Evolutionary conservation across 2,113 vertebrate genomes (phyloP).

Genomic region (Aegithalos caudatus): DNA sequence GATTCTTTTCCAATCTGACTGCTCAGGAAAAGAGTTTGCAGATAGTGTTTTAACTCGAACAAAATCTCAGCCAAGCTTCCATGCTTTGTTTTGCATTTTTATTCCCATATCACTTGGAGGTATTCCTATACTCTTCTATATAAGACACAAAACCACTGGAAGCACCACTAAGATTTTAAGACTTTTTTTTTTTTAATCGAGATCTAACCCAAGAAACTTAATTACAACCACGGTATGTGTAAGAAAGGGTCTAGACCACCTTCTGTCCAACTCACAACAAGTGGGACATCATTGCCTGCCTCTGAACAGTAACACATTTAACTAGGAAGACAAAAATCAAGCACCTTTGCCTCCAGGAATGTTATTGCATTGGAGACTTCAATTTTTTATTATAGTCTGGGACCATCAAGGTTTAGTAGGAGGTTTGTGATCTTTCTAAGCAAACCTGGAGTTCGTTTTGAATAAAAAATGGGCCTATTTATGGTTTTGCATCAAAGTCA

Average conservation of each 20-base stretch:
- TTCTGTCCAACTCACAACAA: neutral
- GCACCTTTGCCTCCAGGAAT: neutral
- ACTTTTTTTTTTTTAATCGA: neutral
- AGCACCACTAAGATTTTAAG: neutral
- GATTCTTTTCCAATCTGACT: neutral
- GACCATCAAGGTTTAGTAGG: slow-evolving; percentile 12
- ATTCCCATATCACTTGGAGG: neutral
- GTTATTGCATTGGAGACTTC: neutral
- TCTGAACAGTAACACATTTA: neutral
- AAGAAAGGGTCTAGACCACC: neutral
- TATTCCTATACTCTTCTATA: neutral
- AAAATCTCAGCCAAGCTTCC: neutral
- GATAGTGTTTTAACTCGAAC: neutral
- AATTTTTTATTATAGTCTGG: slow-evolving; percentile 3
- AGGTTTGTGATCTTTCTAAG: slow-evolving; percentile 34
- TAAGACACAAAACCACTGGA: neutral
- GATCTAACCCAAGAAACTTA: neutral
- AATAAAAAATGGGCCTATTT: slow-evolving; percentile 40
- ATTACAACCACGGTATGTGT: neutral
- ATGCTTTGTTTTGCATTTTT: neutral
- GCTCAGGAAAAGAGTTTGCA: neutral
- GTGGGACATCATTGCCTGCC: neutral
- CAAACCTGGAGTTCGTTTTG: slow-evolving; percentile 41
- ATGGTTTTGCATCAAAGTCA: slow-evolving; percentile 60
- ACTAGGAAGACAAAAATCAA: neutral